Base-by-base conservation (phyloP, 2,797 vertebrate species). In the Epinephelus coioides region DNA sequence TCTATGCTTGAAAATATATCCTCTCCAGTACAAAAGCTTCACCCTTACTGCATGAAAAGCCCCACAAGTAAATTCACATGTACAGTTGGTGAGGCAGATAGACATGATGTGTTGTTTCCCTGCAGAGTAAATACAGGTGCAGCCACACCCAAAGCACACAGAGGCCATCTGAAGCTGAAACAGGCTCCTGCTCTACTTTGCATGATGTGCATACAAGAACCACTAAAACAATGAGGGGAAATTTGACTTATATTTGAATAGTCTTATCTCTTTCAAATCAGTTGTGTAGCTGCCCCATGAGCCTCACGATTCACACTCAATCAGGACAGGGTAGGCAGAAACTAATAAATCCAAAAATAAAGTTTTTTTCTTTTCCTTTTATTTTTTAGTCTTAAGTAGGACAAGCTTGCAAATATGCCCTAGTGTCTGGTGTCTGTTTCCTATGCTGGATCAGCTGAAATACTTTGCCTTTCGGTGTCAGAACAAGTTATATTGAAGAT, bases 131-230 rank as follows among this genome's bases (percentile, higher is more conserved):
- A 21, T 14, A 47, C 69, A 69, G 75, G 64, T 62, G 69, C 30
- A 61, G 82, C 76, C 82, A 74, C 85, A 69, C 79, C 77, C 67
- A 23, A 4, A 75, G 19, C 38, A 34, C 30, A 65, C 2, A 0
- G 9, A 55, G 62, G 46, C 8, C 53, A 34, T 12, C 51, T 23
- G 46, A 23, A 40, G 23, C 49, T n/a, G 1, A 13, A 25, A 30
- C 46, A 25, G 34, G 7, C 23, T 13, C 11, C 30, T 5, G 21
- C n/a, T 59, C 8, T 25, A 4, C 3, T 82, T 75, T 77, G 43
- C 73, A 71, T 80, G 23, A 57, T 15, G 47, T 25, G 27, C 3
- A 23, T 1, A 46, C 6, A n/a, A 13, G 9, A 66, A 61, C 10
- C 67, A n/a, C 8, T 15, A 0, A 14, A 27, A 46, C 51, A 21